Conservation (phyloP, 1,140 invertebrate genomes). For the Macrosteles quadrilineatus region DNA sequence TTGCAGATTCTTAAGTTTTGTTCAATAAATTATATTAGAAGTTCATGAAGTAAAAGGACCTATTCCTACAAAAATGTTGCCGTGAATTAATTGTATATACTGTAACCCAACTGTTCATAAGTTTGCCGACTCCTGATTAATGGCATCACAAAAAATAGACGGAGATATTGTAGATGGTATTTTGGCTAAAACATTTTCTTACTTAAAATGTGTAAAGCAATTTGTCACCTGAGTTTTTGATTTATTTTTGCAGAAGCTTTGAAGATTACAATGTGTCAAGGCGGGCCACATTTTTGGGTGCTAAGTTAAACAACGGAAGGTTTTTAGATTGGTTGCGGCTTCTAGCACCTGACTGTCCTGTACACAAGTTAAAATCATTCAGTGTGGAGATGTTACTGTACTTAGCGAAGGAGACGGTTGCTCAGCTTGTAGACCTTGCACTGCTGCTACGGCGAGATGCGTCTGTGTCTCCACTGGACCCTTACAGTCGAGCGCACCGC, state of each 20-base stretch:
- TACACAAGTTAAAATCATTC: conserved; percentile 20
- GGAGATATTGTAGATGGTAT: too few relatives aligned
- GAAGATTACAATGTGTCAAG: conserved; percentile 34
- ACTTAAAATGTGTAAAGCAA: too few relatives aligned
- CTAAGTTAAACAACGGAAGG: conserved; percentile 21
- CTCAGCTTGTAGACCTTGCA: conserved; percentile 65
- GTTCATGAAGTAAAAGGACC: too few relatives aligned
- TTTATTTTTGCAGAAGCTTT: conserved; percentile 31
- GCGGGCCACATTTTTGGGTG: conserved; percentile 30
- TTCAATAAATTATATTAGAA: too few relatives aligned
- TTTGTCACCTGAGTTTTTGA: too few relatives aligned
- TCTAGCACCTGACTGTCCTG: conserved; percentile 22
- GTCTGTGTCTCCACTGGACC: conserved; percentile 54
- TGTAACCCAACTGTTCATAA: too few relatives aligned
- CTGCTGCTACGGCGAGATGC: conserved; percentile 63
- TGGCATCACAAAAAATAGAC: too few relatives aligned
- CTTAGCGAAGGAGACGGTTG: conserved; percentile 67
- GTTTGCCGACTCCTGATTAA: too few relatives aligned
- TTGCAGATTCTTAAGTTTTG: too few relatives aligned
- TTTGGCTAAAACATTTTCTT: too few relatives aligned
- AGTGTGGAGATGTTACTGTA: conserved; percentile 61
- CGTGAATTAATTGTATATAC: too few relatives aligned
- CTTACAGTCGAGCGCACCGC: conserved; percentile 39
- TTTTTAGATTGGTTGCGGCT: conserved; percentile 34
- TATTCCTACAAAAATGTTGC: too few relatives aligned